phyloP scores from a whole-genome alignment of 1,140 invertebrate species.

The Grapholita molesta region DNA sequence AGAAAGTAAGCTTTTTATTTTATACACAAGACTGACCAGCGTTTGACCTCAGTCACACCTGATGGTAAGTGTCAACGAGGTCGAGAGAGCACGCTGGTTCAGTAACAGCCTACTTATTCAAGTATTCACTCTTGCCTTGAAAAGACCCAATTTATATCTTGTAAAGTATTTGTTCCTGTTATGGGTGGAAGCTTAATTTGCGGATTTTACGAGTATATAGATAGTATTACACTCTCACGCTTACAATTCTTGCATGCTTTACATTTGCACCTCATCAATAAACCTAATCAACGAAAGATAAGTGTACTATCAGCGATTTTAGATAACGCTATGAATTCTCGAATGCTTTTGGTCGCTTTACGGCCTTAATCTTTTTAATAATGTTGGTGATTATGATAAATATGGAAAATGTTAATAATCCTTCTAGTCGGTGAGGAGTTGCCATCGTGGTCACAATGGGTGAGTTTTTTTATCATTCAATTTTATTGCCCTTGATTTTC shows the following conservation, averaged over 20 bases:
- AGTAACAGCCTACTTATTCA: too few relatives aligned
- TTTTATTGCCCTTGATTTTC: slow-evolving; percentile 17
- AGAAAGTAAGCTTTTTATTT: too few relatives aligned
- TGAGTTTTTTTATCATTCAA: slow-evolving; percentile 34
- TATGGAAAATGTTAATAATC: slow-evolving; percentile 34
- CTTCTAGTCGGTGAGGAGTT: slow-evolving; percentile 40
- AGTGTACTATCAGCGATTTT: background rate
- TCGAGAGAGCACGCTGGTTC: too few relatives aligned
- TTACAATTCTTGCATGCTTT: background rate
- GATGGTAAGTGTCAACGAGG: too few relatives aligned
- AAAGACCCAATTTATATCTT: too few relatives aligned
- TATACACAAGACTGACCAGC: too few relatives aligned
- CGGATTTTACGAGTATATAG: too few relatives aligned
- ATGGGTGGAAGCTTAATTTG: too few relatives aligned
- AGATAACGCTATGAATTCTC: slow-evolving; percentile 23
- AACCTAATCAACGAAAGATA: background rate
- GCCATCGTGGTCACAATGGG: slow-evolving; percentile 42
- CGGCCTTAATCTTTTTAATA: slow-evolving; percentile 20
- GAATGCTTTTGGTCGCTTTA: slow-evolving; percentile 27
- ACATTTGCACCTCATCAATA: background rate
- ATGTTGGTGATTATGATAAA: slow-evolving; percentile 39
- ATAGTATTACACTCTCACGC: background rate
- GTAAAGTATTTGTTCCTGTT: too few relatives aligned
- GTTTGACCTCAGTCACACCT: too few relatives aligned
- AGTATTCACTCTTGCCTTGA: too few relatives aligned